These are phyloP conservation scores for Mareca penelope DNA, from an alignment of 2,797 vertebrate species.

Conservation along the genomic window DNA sequence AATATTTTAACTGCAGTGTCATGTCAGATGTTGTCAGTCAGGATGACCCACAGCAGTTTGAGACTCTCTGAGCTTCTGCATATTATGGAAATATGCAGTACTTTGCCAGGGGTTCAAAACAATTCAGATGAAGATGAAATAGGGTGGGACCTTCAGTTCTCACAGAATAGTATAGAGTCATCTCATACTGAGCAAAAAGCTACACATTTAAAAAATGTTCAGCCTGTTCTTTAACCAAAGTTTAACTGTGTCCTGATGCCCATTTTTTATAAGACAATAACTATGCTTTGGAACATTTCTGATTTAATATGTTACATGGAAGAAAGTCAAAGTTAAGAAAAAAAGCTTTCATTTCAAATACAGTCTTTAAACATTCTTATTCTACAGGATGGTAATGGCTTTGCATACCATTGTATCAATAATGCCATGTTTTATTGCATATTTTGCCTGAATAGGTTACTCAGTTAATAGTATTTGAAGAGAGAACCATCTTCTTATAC, in stretches of 20 bases:
- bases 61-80: slow-evolving; percentile 53
- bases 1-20: slow-evolving; percentile 81
- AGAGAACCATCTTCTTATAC: background rate
- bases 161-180: slow-evolving; percentile 13
- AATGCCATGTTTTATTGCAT: background rate
- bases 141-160: slow-evolving; percentile 59
- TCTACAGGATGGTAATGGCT: background rate
- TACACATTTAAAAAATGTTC: background rate
- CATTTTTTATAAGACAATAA: background rate
- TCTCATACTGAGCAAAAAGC: slow-evolving; percentile 23
- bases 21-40: slow-evolving; percentile 81
- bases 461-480: background rate
- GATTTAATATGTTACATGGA: background rate
- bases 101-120: slow-evolving; percentile 50
- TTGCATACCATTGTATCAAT: background rate
- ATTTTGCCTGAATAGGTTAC: background rate
- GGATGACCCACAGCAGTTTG: slow-evolving; percentile 70
- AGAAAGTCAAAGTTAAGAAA: background rate
- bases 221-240: slow-evolving; percentile 1
- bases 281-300: background rate
- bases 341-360: background rate
- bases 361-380: background rate
- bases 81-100: slow-evolving; percentile 43
- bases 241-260: background rate
- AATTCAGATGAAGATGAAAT: slow-evolving; percentile 49